Base-by-base conservation (phyloP, 2,888 invertebrate genomes). In the Stenotaenia linearis region DNA sequence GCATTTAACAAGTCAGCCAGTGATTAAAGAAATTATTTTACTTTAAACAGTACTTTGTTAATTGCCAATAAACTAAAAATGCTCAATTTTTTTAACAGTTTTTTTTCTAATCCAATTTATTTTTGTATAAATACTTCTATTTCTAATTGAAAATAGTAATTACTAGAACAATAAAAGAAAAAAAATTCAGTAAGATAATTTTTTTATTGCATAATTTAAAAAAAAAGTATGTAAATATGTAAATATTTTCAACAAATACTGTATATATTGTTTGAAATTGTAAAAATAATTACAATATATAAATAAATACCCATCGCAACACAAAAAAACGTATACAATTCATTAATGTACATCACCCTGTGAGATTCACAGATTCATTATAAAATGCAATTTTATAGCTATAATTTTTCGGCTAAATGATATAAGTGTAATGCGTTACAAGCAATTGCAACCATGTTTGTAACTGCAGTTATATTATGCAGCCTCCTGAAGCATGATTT, bases 401-500 rank as follows among this genome's bases (percentile, higher is more conserved):
- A 18, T 25, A 88, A 86, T 86, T 88, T 89, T 85, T 85, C 88
- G 76, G 90, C 89, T 81, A 92, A 87, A 86, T 91, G 91, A 85
- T 91, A 88, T 79, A 92, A 86, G 85, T 92, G 92, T 81, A 91
- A 86, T 75, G 90, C 89, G 10, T 91, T 91, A 83, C 91, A 91
- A 7, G 88, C 89, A 87, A 92, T 89, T 0, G 91, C 89, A 28
- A 90, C 88, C 87, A 95, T 90, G 84, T 95, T 95, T 80, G 93
- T 93, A 86, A 93, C 91, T 15, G 94, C 94, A 83, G 94, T 92
- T 81, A 88, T 89, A 85, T 92, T 91, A 87, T 95, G 95, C 78
- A 92, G 90, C 61, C 90, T 89, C 78, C 95, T 90, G 87, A 95
- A 95, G 35, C 90, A 88, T 82, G 89, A 90, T 84, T 94, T 90